These are phyloP conservation scores for Dascillus cervinus DNA, from an alignment of 2,888 invertebrate species.

Conservation along the genomic window DNA sequence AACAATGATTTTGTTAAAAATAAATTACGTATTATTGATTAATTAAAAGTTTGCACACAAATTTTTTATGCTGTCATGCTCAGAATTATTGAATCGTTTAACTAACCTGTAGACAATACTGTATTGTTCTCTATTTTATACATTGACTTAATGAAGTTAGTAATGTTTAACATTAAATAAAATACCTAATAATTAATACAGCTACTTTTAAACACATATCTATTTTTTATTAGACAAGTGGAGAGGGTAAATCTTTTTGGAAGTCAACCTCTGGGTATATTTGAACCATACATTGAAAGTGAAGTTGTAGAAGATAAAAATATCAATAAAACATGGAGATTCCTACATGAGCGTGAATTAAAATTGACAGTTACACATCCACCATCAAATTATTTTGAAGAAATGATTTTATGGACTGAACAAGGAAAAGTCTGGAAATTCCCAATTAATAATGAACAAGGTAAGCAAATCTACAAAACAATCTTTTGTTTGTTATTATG, in stretches of 20 bases:
- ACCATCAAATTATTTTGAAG: conserved; percentile 84
- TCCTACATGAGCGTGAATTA: conserved; percentile 58
- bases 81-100: too few relatives aligned
- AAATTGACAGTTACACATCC: conserved; percentile 59
- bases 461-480: too few relatives aligned
- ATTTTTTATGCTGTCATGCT: too few relatives aligned
- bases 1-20: too few relatives aligned
- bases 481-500: too few relatives aligned
- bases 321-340: conserved; percentile 58
- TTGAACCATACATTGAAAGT: conserved; percentile 37
- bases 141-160: too few relatives aligned
- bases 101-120: too few relatives aligned
- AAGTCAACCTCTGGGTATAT: conserved; percentile 57
- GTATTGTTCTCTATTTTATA: too few relatives aligned
- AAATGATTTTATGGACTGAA: conserved; percentile 90
- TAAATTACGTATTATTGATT: too few relatives aligned
- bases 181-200: neutral
- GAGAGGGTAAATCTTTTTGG: conserved; percentile 56
- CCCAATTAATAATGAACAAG: conserved; percentile 96
- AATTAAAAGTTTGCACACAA: too few relatives aligned
- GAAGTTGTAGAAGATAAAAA: conserved; percentile 28
- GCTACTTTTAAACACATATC: neutral
- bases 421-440: conserved; percentile 94
- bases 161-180: too few relatives aligned
- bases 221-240: conserved; percentile 17